A percentile compares a stretch with the other conserved stretches of the same genome.
These are phyloP conservation scores for Drosophila anomalata DNA, from an alignment of 2,888 invertebrate genomes.

Conservation along the genomic window DNA sequence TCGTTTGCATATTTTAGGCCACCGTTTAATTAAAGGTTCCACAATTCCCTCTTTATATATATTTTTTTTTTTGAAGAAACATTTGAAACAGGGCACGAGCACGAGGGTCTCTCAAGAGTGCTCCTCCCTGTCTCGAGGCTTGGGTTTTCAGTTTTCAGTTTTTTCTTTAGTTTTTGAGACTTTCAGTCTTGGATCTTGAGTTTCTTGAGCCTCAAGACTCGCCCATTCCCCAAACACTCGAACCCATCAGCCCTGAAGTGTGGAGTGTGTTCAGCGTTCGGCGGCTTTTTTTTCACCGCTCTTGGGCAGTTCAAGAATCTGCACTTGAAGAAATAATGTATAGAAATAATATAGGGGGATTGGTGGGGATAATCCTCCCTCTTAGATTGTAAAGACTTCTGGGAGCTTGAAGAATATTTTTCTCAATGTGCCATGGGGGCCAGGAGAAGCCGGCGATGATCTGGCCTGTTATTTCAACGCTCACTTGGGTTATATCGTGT, in stretches of 20 bases:
- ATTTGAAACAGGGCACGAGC: conserved; percentile 80
- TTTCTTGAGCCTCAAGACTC: conserved; percentile 30
- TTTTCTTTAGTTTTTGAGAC: conserved; percentile 27
- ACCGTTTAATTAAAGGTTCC: conserved; percentile 84
- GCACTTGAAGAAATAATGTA: conserved; percentile 10
- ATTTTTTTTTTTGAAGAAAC: conserved; percentile 36
- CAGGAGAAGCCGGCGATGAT: conserved; percentile 43
- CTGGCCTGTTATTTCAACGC: conserved; percentile 74
- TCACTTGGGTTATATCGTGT: conserved; percentile 58
- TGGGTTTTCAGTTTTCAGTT: conserved; percentile 13
- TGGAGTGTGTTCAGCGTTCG: conserved; percentile 50
- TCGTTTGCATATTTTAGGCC: conserved; percentile 84
- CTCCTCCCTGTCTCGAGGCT: conserved; percentile 53
- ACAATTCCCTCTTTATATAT: conserved; percentile 47
- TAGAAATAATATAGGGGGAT: not conserved
- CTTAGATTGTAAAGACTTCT: not conserved
- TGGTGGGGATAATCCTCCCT: no score
- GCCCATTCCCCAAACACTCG: conserved; percentile 47
- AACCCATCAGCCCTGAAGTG: conserved; percentile 47
- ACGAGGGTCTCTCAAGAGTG: conserved; percentile 75
- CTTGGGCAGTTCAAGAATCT: conserved; percentile 15
- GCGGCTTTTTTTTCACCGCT: conserved; percentile 56
- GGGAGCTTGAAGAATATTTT: not conserved
- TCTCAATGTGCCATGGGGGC: conserved; percentile 6
- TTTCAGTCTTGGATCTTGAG: conserved; percentile 8